A percentile compares a stretch with the other conserved stretches of the same genome.
These are phyloP conservation scores for Luffia ferchaultella DNA, from an alignment of 2,888 invertebrate genomes.

Conservation along the genomic window DNA sequence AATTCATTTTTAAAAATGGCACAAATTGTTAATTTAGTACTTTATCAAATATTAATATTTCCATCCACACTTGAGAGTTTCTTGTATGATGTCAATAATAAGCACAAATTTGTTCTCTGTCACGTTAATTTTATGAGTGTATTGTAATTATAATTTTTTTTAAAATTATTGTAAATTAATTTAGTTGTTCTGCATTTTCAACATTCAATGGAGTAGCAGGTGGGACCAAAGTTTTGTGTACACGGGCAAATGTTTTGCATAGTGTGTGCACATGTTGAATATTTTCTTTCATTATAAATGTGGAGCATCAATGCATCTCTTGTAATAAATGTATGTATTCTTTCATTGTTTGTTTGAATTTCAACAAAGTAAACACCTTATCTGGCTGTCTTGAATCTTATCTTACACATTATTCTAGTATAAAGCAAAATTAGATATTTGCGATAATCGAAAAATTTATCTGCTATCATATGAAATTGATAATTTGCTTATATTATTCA, in stretches of 20 bases:
- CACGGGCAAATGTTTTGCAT: slow-evolving; percentile 10
- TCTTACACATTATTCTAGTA: slow-evolving; percentile 5
- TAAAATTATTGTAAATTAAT: slow-evolving; percentile 8
- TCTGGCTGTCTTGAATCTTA: slow-evolving; percentile 8
- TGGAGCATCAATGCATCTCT: slow-evolving; percentile 13
- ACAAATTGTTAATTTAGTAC: too few relatives aligned
- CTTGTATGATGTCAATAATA: too few relatives aligned
- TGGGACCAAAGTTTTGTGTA: slow-evolving; percentile 3
- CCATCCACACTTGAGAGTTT: too few relatives aligned
- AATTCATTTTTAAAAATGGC: too few relatives aligned
- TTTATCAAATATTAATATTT: too few relatives aligned
- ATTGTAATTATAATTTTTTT: slow-evolving; percentile 7
- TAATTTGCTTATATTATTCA: too few relatives aligned
- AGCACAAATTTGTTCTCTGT: too few relatives aligned
- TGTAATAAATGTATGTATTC: slow-evolving; percentile 7
- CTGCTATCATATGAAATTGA: too few relatives aligned
- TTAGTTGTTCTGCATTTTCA: slow-evolving; percentile 7
- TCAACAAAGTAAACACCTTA: slow-evolving; percentile 7
- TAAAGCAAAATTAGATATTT: too few relatives aligned
- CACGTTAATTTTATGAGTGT: too few relatives aligned
- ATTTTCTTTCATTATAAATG: too few relatives aligned
- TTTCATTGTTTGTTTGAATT: not conserved
- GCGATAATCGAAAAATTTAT: too few relatives aligned
- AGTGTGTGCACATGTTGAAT: slow-evolving; percentile 2
- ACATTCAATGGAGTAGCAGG: slow-evolving; percentile 2